Percentiles rank a stretch among this genome's conserved stretches.
Conservation (phyloP, 2,113 vertebrate genomes). For the Shinisaurus crocodilurus region DNA sequence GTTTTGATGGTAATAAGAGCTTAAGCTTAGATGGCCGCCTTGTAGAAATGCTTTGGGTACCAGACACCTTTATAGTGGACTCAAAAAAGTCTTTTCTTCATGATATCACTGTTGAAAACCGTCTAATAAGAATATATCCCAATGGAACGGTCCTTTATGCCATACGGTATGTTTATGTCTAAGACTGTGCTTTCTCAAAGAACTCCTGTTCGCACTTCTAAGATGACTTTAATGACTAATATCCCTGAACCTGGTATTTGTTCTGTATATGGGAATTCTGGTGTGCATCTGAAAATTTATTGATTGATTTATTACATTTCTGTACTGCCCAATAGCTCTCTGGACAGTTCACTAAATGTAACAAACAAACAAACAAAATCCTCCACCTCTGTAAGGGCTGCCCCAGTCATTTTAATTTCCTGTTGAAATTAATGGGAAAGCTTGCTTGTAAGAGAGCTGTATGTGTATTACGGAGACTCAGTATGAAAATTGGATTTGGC, state of each 20-base stretch:
- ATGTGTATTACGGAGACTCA: not conserved
- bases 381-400: too few species aligned
- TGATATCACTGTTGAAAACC: slow-evolving; percentile 92
- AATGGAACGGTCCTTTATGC: slow-evolving; percentile 92
- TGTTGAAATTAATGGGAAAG: not conserved
- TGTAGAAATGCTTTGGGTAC: slow-evolving; percentile 92
- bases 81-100: slow-evolving; percentile 93
- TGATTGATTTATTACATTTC: not conserved
- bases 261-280: not conserved
- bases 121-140: slow-evolving; percentile 91
- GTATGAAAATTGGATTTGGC: not conserved
- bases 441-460: not conserved
- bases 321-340: not conserved
- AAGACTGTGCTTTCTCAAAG: not conserved
- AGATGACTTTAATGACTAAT: not conserved
- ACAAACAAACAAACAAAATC: too few species aligned
- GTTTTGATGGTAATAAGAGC: slow-evolving; percentile 90
- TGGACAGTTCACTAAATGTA: too few species aligned
- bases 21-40: slow-evolving; percentile 90
- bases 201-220: rapidly evolving
- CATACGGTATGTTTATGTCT: slow-evolving; percentile 78
- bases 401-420: not conserved
- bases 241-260: not conserved
- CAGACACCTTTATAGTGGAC: slow-evolving; percentile 92
- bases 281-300: not conserved